Evolutionary conservation across 1,140 invertebrate species (phyloP).

Genomic region (Argopecten irradians): DNA sequence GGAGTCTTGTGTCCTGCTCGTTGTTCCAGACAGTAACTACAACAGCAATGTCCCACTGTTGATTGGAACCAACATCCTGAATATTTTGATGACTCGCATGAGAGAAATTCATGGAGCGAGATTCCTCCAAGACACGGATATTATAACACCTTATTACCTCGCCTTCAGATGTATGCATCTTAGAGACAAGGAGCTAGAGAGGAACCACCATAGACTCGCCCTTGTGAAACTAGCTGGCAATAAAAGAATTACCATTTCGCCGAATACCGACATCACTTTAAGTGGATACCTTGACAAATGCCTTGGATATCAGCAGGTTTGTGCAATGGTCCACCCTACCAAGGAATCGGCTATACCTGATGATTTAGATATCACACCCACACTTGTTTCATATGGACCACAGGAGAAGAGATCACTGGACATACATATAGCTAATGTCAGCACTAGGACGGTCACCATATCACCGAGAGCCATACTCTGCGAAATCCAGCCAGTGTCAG

Average conservation of each 20-base stretch:
- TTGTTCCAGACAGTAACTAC: too few relatives aligned
- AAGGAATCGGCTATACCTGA: not conserved
- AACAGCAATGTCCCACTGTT: too few relatives aligned
- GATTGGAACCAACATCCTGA: too few relatives aligned
- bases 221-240: constrained; percentile 5
- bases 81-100: too few relatives aligned
- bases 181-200: constrained; percentile 34
- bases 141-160: too few relatives aligned
- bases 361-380: constrained; percentile 32
- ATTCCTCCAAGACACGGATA: too few relatives aligned
- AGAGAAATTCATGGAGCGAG: too few relatives aligned
- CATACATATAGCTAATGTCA: constrained; percentile 28
- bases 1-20: too few relatives aligned
- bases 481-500: not conserved
- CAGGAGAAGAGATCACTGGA: not conserved
- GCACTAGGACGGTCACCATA: constrained; percentile 28
- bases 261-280: constrained; percentile 23
- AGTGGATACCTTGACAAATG: constrained; percentile 34
- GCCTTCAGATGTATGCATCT: too few relatives aligned
- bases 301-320: not conserved
- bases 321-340: constrained; percentile 30
- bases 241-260: constrained; percentile 27
- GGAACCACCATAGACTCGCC: not conserved
- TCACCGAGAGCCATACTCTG: not conserved
- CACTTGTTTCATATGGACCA: not conserved